Base-by-base conservation (phyloP, 2,797 vertebrate genomes). In the Tapirus indicus region DNA sequence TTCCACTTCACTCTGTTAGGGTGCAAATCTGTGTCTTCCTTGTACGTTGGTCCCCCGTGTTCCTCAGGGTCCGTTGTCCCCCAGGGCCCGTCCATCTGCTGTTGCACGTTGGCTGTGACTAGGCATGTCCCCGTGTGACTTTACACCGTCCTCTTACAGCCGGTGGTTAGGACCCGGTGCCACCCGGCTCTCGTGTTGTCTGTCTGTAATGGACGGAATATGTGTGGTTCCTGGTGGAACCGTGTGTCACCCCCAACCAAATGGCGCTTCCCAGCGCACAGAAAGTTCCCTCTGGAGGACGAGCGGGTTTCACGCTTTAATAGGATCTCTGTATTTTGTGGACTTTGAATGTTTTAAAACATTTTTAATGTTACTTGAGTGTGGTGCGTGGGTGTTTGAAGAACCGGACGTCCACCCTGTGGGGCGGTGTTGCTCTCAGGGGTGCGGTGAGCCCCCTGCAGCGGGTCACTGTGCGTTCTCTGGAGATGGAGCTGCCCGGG, bases 131-230 rank as follows among this genome's bases (percentile, higher is more conserved):
- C 49, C 2, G 9, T 18, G 11, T 12, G 82, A 66, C 49, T 11
- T 56, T 5, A 35, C 9, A 9, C 32, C n/a, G 13, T 6, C 72
- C 41, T 68, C 38, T 38, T 44, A n/a, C 2, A 58, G 69, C 47
- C 49, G 80, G 35, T 23, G 5, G 14, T 44, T n/a, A 44, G 91
- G 56, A 38, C 27, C 32, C 12, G 0, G 25, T 0, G 12, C 58
- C 14, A n/a, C 20, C n/a, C n/a, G 0, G 3, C 60, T 78, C 14
- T 12, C 4, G 8, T 0, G 0, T 12, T 7, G 11, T 60, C 20
- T 38, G 20, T 13, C 18, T 38, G 27, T 52, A 41, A 8, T 0
- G 6, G 71, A 18, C 2, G 11, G 58, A 52, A 11, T 7, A 29
- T 2, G 0, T 2, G 14, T 16, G 6, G 8, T 14, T 27, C 82